phyloP scores from a whole-genome alignment of 2,888 invertebrate species.

The Coelopa pilipes region DNA sequence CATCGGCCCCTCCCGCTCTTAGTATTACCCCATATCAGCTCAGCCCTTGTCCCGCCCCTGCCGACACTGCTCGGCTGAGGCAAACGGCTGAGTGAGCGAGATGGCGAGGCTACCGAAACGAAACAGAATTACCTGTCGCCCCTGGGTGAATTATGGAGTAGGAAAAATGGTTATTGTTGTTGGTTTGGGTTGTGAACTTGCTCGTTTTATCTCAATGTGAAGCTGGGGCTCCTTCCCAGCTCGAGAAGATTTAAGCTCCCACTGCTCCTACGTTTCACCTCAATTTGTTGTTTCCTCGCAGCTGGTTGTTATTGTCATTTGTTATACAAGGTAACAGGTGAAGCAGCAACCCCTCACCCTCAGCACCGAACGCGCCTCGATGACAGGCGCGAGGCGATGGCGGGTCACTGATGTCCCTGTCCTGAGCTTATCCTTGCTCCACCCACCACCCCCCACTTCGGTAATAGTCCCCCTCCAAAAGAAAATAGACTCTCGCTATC shows the following conservation, averaged over 20 bases:
- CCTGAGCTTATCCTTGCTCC: too few species aligned
- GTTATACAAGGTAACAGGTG: background rate
- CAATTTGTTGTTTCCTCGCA: too few species aligned
- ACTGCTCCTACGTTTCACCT: background rate
- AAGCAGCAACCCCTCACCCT: too few species aligned
- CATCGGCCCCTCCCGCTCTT: too few species aligned
- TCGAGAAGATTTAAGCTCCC: conserved; percentile 2
- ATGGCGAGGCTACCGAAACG: conserved; percentile 33
- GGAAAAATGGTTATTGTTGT: conserved; percentile 2
- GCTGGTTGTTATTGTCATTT: background rate
- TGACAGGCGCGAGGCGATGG: too few species aligned
- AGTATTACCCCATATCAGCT: background rate
- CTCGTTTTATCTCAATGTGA: background rate
- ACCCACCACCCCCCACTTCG: too few species aligned
- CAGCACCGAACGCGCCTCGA: background rate
- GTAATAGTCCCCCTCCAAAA: too few species aligned
- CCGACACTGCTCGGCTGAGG: background rate
- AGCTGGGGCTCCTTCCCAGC: background rate
- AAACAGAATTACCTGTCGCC: conserved; percentile 53
- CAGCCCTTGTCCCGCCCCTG: background rate
- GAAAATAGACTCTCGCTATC: too few species aligned
- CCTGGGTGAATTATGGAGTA: conserved; percentile 40
- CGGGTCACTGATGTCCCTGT: too few species aligned
- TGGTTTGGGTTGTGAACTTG: background rate
- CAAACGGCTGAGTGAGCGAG: conserved; percentile 22